A percentile compares a stretch with the other conserved stretches of the same genome.
These are phyloP conservation scores for Burhinus oedicnemus DNA, from an alignment of 2,113 vertebrate genomes.

Conservation along the genomic window DNA sequence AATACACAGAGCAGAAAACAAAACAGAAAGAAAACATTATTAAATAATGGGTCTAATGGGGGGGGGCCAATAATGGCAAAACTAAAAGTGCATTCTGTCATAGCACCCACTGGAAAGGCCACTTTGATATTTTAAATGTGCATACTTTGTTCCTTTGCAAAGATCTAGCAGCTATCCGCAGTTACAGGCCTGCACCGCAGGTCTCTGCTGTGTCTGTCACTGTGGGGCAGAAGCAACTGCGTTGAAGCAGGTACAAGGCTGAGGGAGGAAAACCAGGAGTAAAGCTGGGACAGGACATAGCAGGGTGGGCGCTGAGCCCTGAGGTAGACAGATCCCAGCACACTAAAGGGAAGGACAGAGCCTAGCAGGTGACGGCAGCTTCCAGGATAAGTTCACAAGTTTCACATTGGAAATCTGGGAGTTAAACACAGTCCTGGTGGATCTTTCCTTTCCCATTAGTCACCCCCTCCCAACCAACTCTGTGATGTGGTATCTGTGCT, in stretches of 20 bases:
- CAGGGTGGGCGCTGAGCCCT: accelerated
- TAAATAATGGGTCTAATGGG: neutral
- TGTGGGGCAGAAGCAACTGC: neutral
- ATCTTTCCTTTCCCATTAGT: neutral
- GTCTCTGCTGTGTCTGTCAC: neutral
- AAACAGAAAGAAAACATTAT: neutral
- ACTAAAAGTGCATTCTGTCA: neutral
- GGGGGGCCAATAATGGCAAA: neutral
- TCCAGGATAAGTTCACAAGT: neutral
- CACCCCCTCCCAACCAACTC: neutral
- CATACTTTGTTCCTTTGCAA: neutral
- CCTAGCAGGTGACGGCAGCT: neutral
- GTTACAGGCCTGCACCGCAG: neutral
- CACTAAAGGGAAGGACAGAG: neutral
- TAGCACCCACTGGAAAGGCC: neutral
- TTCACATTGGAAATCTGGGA: neutral
- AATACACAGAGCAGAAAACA: neutral
- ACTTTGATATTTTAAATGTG: neutral
- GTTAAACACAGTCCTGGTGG: neutral
- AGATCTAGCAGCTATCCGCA: neutral
- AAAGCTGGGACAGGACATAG: neutral
- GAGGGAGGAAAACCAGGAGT: neutral
- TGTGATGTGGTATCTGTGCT: neutral
- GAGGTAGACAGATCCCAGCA: neutral
- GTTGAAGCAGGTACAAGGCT: neutral